Base-by-base conservation (phyloP, 2,888 invertebrate species). In the Meandrusa payeni region DNA sequence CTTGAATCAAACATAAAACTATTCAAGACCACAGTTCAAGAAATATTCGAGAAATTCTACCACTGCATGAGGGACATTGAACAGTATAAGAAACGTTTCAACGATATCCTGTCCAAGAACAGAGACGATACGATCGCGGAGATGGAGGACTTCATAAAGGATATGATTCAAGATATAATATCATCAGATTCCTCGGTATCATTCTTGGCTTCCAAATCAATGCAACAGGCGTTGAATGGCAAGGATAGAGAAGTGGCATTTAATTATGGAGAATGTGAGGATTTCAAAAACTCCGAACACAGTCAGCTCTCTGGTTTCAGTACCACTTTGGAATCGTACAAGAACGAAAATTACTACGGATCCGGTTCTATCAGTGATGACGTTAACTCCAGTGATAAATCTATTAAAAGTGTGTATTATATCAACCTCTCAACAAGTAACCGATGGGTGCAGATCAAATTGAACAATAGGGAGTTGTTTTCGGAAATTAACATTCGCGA, bases 111-210 rank as follows among this genome's bases (percentile, higher is more conserved):
- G 17, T 55, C 57, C 2, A 80, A 70, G 42, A 76, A 66, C 47
- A 64, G 61, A 19, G 69, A 64, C 1, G 73, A 77, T 2, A 67
- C 73, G 1, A 40, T 80, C 0, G 55, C 52, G 3, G 76, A 78
- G 37, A 80, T 82, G 80, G 80, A 82, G 54, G 64, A 72, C 1
- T 82, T 85, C 41, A 74, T 83, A 29, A 78, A 66, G 52, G 79
- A 82, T 22, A 76, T 82, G 67, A 71, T 85, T 47, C 71, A 77
- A 5, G 66, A 78, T 36, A 77, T 82, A n/a, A 63, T 70, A 49
- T 72, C 75, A 1, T 68, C 76, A 0, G 75, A 77, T 5, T 65
- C 64, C 5, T 54, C 60, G 2, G 37, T 56, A 4, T 53, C 61
- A 1, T 51, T 51, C 29, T 19, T 12, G 11, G 7, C 5, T 12